Percentiles rank a stretch among this genome's conserved stretches.
phyloP scores from a whole-genome alignment of 2,113 vertebrate genomes.

The Atlantisia rogersi region DNA sequence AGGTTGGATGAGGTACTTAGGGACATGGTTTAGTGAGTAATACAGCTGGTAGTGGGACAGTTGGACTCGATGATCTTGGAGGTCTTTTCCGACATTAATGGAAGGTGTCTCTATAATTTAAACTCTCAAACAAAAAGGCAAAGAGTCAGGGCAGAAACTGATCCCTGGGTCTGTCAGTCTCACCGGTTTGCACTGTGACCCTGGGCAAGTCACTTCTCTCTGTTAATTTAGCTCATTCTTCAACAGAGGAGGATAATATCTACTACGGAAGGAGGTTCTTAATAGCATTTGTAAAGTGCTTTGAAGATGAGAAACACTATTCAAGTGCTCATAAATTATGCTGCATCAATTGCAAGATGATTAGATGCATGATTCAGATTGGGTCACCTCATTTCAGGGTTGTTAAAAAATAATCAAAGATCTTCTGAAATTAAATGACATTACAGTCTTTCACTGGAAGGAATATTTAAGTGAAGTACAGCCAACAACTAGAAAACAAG shows the following conservation, averaged over 20 bases:
- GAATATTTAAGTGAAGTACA: not conserved
- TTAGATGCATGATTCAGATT: slow-evolving; percentile 11
- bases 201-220: not conserved
- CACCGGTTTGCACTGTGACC: not conserved
- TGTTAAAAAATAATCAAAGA: not conserved
- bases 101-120: too few relatives aligned
- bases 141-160: not conserved
- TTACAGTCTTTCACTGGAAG: not conserved
- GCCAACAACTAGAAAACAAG: not conserved
- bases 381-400: not conserved
- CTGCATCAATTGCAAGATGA: not conserved
- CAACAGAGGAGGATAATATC: not conserved
- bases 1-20: too few relatives aligned
- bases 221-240: not conserved
- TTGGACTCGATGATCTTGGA: too few relatives aligned
- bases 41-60: too few relatives aligned
- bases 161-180: not conserved
- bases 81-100: too few relatives aligned
- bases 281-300: slow-evolving; percentile 5
- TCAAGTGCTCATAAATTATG: not conserved
- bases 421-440: not conserved
- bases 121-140: not conserved
- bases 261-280: not conserved
- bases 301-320: not conserved
- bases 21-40: too few relatives aligned